Evolutionary conservation across 1,140 invertebrate species (phyloP), one percentile per base, ranked within the genome.

Genomic region (Drosophila ironensis): DNA sequence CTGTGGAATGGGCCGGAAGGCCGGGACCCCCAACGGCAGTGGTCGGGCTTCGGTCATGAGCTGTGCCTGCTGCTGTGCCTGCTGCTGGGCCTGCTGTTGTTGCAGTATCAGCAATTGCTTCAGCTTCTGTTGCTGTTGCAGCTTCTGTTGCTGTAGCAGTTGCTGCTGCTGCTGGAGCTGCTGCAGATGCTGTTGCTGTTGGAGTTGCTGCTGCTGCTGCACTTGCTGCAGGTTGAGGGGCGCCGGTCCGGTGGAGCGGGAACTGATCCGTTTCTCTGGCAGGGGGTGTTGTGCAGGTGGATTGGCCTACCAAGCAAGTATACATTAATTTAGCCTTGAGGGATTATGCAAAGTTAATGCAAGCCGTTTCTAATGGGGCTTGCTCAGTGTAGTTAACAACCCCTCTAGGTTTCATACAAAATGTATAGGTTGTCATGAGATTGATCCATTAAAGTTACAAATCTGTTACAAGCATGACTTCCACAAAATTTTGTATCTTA

Each of bases 1-100:
- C 1, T 93, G 91, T 28, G 94, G 94, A 53, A 96, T 92, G 0
- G 95, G 95, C 70, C 93, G 94, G 78, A 96, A 96, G 0, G 94
- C 93, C 14, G 95, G 95, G 4, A 96, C 90, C 37, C 91, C 91
- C 88, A 92, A 86, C 0, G 91, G 90, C 59, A 92, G 72, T 0
- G 92, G 91, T 40, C 92, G 91, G 0, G 91, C 91, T 70, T 92
- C 89, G 12, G 92, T 92, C 40, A 92, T 86, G 4, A 90, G 69
- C 12, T 80, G 61, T 7, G 50, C 45, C n/a, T 72, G 73, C 40
- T 69, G 35, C 35, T 64, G 53, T n/a, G 5, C 47, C 19, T 24
- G 47, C 14, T 47, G 53, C 9, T 48, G n/a, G n/a, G n/a, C n/a
- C n/a, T n/a, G 28, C 11, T 42, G 37, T 16, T 51, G 48, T 9